These are phyloP conservation scores for Drosophila longiperda DNA, from an alignment of 2,888 invertebrate species.

Conservation along the genomic window DNA sequence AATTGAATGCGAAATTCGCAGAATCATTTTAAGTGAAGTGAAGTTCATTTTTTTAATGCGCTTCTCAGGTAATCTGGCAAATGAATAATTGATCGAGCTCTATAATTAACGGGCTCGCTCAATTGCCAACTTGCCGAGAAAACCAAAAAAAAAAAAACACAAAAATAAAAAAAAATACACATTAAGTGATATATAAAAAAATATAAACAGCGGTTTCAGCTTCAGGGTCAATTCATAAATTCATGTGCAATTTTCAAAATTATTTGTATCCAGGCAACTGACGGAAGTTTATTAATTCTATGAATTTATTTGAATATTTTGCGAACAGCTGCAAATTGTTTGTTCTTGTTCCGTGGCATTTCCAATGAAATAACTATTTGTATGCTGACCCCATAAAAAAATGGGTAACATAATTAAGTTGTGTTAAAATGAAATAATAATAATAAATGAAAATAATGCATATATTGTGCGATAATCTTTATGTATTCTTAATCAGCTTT, in stretches of 20 bases:
- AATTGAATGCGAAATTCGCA: constrained; percentile 73
- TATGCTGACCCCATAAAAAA: background rate
- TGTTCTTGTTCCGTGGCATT: constrained; percentile 9
- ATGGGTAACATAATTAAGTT: background rate
- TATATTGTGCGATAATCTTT: too few relatives aligned
- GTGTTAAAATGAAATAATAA: background rate
- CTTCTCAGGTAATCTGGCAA: constrained; percentile 75
- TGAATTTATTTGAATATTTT: constrained; percentile 52
- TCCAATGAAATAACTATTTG: constrained; percentile 20
- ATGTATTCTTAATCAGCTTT: background rate
- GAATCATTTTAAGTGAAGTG: constrained; percentile 78
- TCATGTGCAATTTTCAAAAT: constrained; percentile 65
- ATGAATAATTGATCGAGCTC: constrained; percentile 78
- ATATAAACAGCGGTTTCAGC: background rate
- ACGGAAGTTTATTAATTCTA: constrained; percentile 57
- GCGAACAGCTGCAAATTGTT: constrained; percentile 37
- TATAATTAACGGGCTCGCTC: constrained; percentile 80
- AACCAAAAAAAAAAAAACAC: constrained; percentile 22
- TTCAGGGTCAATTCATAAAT: constrained; percentile 53
- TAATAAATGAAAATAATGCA: too few relatives aligned
- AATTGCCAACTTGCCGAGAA: constrained; percentile 62
- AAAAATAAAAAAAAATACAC: constrained; percentile 31
- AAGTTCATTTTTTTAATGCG: constrained; percentile 51
- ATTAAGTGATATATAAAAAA: background rate
- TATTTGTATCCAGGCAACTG: constrained; percentile 28